A percentile compares a stretch with the other conserved stretches of the same genome.
phyloP scores from a whole-genome alignment of 1,140 invertebrate species.

The Atopsyche davidsoni region DNA sequence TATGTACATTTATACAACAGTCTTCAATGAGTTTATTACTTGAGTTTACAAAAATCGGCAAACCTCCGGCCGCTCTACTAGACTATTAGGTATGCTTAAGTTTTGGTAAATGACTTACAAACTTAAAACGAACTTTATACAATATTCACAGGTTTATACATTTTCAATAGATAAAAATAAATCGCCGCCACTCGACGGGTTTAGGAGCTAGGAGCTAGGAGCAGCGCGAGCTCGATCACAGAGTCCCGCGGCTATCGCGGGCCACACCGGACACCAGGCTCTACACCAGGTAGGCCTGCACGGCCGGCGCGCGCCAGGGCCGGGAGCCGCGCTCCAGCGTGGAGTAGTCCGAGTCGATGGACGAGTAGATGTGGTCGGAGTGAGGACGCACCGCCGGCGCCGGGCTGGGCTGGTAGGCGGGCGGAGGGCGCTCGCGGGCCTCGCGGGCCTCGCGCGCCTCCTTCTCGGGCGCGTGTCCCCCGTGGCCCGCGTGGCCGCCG shows the following conservation, averaged over 20 bases:
- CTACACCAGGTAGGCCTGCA: conserved; percentile 48
- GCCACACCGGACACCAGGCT: conserved; percentile 5
- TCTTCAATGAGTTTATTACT: conserved; percentile 25
- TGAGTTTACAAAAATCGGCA: conserved; percentile 23
- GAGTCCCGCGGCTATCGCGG: background rate
- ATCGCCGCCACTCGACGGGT: conserved; percentile 6
- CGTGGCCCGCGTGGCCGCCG: too few species aligned
- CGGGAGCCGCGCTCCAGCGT: conserved; percentile 45
- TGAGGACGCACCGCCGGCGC: conserved; percentile 55
- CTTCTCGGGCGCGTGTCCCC: conserved; percentile 48
- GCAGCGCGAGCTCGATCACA: too few species aligned
- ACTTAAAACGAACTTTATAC: conserved; percentile 23
- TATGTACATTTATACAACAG: conserved; percentile 31
- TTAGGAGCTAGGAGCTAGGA: too few species aligned
- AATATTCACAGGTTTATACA: conserved; percentile 21
- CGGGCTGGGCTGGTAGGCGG: conserved; percentile 40
- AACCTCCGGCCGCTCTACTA: conserved; percentile 20
- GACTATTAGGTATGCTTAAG: conserved; percentile 29
- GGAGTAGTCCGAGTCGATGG: conserved; percentile 77
- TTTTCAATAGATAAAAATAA: conserved; percentile 12
- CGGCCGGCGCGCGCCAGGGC: conserved; percentile 40
- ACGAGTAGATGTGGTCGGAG: conserved; percentile 81
- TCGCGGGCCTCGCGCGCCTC: conserved; percentile 42
- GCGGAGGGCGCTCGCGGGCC: conserved; percentile 44
- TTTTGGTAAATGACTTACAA: conserved; percentile 31